Base-by-base conservation (phyloP, 2,797 vertebrate species). In the Sebastolobus alascanus region DNA sequence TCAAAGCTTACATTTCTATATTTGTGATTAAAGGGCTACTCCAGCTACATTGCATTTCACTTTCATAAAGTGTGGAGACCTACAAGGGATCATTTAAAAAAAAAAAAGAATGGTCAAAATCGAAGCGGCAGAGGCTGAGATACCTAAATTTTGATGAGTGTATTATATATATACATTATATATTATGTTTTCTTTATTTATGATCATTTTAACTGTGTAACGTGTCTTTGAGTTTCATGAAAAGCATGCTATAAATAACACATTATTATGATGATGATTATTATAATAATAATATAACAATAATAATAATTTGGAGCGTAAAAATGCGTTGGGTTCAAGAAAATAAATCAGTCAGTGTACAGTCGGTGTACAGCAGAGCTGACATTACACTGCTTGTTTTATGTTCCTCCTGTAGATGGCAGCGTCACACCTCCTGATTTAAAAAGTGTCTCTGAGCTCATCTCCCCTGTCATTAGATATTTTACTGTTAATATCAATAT, bases 381-480 rank as follows among this genome's bases (percentile, higher is more conserved):
- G 29, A 31, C 29, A 31, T 31, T 31, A 31, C 29, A 31, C 52
- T 75, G 33, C 37, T 65, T 66, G 61, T 79, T 75, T 13, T 2
- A 4, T 4, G 2, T 38, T 20, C 4, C 18, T 77, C 91, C 94
- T 89, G 77, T 73, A 93, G 94, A 85, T 92, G 94, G 93, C 94
- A 94, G 91, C 87, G 84, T 93, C 77, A 58, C 86, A 85, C 88
- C 87, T 89, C 1, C 33, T 68, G 79, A 67, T 73, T 80, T 50
- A 6, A 25, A 29, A 55, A 29, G 33, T 14, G 43, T 8, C 83
- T 65, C 43, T 22, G 46, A 72, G 67, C 75, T 64, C 43, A 0
- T 71, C 33, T 73, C 72, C 65, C 67, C 61, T 46, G 37, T 72
- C 68, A 46, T 72, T 12, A 35, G 2, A 35, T 35, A 46, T 3